Conservation (phyloP, 1,140 invertebrate species). For the Drosophila tsacasi region DNA sequence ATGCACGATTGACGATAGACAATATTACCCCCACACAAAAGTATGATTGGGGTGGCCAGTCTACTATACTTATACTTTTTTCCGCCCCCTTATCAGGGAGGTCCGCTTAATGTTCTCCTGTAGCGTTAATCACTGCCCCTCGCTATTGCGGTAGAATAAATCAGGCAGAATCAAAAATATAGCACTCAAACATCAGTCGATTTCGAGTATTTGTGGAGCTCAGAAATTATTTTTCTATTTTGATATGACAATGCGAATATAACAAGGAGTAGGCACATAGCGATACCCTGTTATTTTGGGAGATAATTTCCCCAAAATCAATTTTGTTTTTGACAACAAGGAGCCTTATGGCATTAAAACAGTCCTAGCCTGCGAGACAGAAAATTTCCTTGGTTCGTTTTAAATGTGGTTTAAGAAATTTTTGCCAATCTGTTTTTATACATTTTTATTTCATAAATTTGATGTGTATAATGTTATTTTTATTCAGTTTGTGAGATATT, state of each 20-base stretch:
- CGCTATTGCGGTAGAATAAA: neutral
- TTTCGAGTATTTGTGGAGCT: neutral
- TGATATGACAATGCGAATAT: neutral
- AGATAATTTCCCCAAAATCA: no score
- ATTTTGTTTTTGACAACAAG: neutral
- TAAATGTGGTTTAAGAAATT: no score
- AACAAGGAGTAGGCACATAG: no score
- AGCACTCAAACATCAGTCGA: constrained; percentile 4
- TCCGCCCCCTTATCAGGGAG: neutral
- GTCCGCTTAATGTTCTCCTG: neutral
- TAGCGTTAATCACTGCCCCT: neutral
- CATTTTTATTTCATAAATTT: no score
- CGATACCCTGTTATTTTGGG: neutral
- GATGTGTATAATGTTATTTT: no score
- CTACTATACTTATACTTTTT: constrained; percentile 27
- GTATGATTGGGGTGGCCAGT: neutral
- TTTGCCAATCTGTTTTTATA: no score
- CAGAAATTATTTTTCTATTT: neutral
- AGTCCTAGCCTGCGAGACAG: neutral
- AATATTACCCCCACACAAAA: no score
- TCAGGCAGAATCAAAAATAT: neutral
- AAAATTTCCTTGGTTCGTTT: neutral
- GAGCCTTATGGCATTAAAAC: neutral
- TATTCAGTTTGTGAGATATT: no score
- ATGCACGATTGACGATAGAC: neutral